phyloP scores from a whole-genome alignment of 2,113 vertebrate species.

The Furnarius figulus region DNA sequence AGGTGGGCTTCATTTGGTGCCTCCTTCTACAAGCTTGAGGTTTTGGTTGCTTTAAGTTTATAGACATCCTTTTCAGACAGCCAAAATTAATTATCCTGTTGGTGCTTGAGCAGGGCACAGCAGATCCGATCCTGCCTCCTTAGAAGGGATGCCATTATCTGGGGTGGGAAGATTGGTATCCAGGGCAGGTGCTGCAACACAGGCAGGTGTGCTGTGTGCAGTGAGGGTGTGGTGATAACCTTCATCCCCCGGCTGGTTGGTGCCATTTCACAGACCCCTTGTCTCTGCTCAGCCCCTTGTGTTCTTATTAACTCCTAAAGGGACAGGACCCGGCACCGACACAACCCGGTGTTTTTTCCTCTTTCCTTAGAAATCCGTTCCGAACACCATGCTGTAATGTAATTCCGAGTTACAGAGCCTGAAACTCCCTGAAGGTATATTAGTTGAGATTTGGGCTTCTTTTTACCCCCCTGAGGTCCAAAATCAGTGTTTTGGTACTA shows the following conservation, averaged over 20 bases:
- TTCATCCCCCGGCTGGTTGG: rapidly evolving
- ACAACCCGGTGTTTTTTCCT: neutral
- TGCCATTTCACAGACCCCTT: neutral
- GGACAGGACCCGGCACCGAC: neutral
- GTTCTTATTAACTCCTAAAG: neutral
- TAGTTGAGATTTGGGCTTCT: neutral
- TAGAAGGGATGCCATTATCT: neutral
- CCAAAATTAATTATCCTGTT: neutral
- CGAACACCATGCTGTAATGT: neutral
- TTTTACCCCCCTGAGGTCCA: neutral
- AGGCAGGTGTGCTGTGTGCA: neutral
- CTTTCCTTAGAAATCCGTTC: neutral
- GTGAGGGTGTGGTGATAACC: neutral
- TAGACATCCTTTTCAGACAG: neutral
- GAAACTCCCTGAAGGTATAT: neutral
- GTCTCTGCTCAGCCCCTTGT: neutral
- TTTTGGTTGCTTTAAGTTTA: neutral
- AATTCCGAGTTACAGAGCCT: neutral
- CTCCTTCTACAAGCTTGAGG: neutral
- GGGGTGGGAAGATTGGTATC: neutral
- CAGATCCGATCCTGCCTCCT: neutral
- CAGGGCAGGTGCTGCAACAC: neutral
- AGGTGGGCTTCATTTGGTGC: neutral
- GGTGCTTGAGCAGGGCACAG: neutral
- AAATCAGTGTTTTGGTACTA: neutral